These are phyloP conservation scores for Argopecten irradians DNA, from an alignment of 1,140 invertebrate genomes.

Conservation along the genomic window DNA sequence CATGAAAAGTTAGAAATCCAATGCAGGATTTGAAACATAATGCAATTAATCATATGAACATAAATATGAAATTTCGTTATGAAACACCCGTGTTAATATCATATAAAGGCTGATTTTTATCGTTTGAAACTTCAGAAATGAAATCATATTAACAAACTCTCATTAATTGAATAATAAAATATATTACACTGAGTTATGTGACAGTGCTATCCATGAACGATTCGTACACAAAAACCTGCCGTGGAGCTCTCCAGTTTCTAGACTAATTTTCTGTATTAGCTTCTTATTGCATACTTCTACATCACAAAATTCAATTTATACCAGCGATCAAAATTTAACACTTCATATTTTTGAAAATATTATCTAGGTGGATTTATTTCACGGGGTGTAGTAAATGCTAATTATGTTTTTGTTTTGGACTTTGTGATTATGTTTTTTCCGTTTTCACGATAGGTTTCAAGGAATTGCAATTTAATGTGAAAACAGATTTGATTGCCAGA, in stretches of 20 bases:
- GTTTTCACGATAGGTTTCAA: no score
- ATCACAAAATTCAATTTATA: background rate
- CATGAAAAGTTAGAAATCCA: background rate
- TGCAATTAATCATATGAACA: background rate
- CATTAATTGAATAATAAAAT: conserved; percentile 1
- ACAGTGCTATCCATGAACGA: background rate
- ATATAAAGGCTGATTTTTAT: background rate
- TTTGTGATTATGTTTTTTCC: no score
- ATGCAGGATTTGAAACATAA: background rate
- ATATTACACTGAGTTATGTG: background rate
- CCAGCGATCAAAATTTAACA: background rate
- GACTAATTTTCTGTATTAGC: background rate
- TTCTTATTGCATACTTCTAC: background rate
- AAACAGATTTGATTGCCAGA: no score
- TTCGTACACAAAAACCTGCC: background rate
- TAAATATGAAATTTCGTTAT: background rate
- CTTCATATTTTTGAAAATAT: background rate
- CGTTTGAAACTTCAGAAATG: background rate
- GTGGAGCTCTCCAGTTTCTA: background rate
- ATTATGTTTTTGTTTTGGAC: no score
- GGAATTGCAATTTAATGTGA: no score
- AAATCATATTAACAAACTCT: background rate
- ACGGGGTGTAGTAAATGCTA: no score
- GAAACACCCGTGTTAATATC: background rate
- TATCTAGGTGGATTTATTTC: background rate